Conservation (phyloP, 2,888 invertebrate genomes). For the Nephrotoma guestfalica region DNA sequence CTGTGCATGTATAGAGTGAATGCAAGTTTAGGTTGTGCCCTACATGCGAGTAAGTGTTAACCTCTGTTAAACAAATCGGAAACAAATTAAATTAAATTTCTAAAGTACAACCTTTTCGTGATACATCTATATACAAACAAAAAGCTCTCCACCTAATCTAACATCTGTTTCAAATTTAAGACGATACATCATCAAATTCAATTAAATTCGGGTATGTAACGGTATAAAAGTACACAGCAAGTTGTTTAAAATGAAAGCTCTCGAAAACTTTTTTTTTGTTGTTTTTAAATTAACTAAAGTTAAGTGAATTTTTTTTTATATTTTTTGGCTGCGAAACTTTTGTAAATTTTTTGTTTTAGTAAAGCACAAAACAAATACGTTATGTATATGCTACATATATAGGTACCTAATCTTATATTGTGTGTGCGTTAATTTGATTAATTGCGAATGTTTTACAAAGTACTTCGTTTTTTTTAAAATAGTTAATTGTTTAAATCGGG, state of each 20-base stretch:
- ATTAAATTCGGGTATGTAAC: neutral
- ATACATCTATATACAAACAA: neutral
- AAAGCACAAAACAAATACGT: neutral
- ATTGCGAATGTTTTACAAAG: too few species aligned
- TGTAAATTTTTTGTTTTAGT: neutral
- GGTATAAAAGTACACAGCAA: neutral
- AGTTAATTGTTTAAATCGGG: too few species aligned
- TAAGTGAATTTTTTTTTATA: neutral
- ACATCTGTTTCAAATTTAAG: neutral
- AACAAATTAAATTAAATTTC: too few species aligned
- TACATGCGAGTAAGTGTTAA: too few species aligned
- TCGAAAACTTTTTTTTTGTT: neutral
- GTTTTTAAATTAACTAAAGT: neutral
- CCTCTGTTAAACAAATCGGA: too few species aligned
- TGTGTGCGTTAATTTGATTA: too few species aligned
- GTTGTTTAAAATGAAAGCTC: neutral
- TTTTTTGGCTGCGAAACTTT: too few species aligned
- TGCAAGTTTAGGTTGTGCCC: too few species aligned
- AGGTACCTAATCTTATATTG: too few species aligned
- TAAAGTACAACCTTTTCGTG: too few species aligned
- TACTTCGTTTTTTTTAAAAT: too few species aligned
- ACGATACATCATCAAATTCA: neutral
- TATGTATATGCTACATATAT: neutral
- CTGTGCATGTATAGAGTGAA: too few species aligned
- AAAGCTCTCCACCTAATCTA: neutral